phyloP scores from a whole-genome alignment of 2,113 vertebrate species.

The Crotalus horridus region DNA sequence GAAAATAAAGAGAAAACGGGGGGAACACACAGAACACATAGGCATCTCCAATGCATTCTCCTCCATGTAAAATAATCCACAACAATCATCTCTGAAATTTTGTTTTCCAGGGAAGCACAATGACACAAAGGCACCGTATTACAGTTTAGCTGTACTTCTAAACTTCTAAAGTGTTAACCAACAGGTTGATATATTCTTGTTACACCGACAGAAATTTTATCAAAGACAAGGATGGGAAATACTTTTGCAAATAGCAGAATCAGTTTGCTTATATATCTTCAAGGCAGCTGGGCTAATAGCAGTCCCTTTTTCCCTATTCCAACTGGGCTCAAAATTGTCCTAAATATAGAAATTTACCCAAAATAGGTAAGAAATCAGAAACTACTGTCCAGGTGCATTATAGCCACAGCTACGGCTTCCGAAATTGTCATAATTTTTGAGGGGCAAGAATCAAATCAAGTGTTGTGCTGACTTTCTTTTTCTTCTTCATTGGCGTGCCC shows the following conservation, averaged over 20 bases:
- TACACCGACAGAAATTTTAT: neutral
- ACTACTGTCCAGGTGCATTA: neutral
- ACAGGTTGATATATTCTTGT: neutral
- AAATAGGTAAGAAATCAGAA: neutral
- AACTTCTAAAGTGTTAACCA: rapidly evolving
- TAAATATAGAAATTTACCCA: slow-evolving; percentile 26
- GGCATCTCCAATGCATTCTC: neutral
- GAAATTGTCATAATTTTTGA: slow-evolving; percentile 35
- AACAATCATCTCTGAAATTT: neutral
- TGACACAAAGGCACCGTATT: neutral
- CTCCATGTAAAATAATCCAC: neutral
- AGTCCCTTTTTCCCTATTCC: neutral
- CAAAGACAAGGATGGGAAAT: slow-evolving; percentile 15
- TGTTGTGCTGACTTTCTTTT: slow-evolving; percentile 67
- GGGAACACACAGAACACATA: neutral
- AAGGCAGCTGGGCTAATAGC: neutral
- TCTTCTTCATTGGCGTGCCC: slow-evolving; percentile 62
- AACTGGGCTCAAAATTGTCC: neutral
- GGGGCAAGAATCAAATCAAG: slow-evolving; percentile 35
- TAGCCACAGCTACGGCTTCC: slow-evolving; percentile 44
- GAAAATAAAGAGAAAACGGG: neutral
- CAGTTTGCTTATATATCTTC: neutral
- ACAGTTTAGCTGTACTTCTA: neutral
- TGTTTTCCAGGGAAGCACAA: neutral
- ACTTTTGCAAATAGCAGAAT: slow-evolving; percentile 27